Conservation (phyloP, 30 jellyfish, hydroid and myxozoan species). For the Catostylus mosaicus region DNA sequence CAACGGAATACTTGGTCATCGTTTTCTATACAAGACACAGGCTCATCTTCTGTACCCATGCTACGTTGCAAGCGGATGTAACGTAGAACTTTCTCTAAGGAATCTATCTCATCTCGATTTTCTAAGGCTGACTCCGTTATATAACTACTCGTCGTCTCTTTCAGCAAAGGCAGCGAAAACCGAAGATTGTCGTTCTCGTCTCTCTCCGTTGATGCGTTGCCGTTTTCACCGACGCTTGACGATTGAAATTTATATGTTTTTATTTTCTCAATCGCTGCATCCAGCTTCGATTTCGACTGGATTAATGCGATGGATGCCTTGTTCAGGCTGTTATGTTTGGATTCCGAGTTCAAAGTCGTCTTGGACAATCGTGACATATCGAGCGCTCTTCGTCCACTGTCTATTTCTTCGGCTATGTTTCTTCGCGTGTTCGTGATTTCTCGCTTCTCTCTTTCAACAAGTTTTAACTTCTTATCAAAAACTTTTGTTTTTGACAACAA, state of each 20-base stretch:
- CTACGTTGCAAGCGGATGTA: constrained; percentile 22
- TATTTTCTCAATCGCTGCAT: constrained; percentile 38
- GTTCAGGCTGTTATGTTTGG: background rate
- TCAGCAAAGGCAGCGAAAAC: background rate
- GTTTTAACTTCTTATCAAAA: constrained; percentile 7
- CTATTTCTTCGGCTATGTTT: constrained; percentile 14
- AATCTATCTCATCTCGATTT: constrained; percentile 4
- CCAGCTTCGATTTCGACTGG: constrained; percentile 17
- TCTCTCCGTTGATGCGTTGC: background rate
- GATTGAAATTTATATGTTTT: background rate
- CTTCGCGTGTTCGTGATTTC: constrained; percentile 28
- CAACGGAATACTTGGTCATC: background rate
- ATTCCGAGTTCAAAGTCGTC: background rate
- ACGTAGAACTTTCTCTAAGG: constrained; percentile 31
- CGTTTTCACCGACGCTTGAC: background rate
- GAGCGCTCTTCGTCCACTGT: background rate
- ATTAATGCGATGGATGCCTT: constrained; percentile 9
- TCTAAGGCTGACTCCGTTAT: background rate
- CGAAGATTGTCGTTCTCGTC: background rate
- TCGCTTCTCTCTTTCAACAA: constrained; percentile 9
- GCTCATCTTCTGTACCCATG: background rate
- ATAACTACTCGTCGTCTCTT: background rate
- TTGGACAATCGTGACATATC: background rate
- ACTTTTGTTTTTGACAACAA: background rate
- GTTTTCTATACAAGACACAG: background rate